A percentile compares a stretch with the other conserved stretches of the same genome.
Conservation (phyloP, 2,888 invertebrate species). For the Agrilus cyanescens region DNA sequence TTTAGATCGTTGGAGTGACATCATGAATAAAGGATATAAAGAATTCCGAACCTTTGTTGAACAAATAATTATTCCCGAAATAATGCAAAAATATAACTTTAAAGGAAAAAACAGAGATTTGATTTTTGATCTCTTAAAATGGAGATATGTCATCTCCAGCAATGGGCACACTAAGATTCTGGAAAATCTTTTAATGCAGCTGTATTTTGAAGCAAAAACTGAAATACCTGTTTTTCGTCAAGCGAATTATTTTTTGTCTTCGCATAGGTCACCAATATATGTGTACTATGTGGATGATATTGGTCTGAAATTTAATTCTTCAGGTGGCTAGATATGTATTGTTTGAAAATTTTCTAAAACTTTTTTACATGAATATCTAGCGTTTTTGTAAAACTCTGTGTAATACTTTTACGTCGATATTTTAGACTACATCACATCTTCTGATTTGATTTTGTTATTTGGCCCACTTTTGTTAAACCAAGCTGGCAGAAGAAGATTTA, state of each 20-base stretch:
- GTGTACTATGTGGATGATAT: conserved; percentile 45
- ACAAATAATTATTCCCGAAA: conserved; percentile 45
- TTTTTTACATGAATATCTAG: conserved; percentile 3
- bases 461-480: conserved; percentile 56
- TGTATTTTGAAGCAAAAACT: conserved; percentile 46
- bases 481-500: conserved; percentile 50
- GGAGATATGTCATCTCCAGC: conserved; percentile 42
- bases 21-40: conserved; percentile 42
- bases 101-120: conserved; percentile 21
- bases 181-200: conserved; percentile 38
- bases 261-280: conserved; percentile 38
- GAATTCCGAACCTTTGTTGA: conserved; percentile 46
- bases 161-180: conserved; percentile 33
- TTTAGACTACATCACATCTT: conserved; percentile 52
- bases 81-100: conserved; percentile 38
- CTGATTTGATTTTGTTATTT: conserved; percentile 52
- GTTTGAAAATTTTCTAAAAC: background rate
- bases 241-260: conserved; percentile 28
- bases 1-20: conserved; percentile 47
- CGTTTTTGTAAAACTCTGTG: too few relatives aligned
- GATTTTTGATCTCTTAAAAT: conserved; percentile 39
- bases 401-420: conserved; percentile 8
- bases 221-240: conserved; percentile 46
- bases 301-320: conserved; percentile 39
- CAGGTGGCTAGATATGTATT: conserved; percentile 31